These are phyloP conservation scores for Tetraneura akinire DNA, from an alignment of 1,140 invertebrate species.

Conservation along the genomic window DNA sequence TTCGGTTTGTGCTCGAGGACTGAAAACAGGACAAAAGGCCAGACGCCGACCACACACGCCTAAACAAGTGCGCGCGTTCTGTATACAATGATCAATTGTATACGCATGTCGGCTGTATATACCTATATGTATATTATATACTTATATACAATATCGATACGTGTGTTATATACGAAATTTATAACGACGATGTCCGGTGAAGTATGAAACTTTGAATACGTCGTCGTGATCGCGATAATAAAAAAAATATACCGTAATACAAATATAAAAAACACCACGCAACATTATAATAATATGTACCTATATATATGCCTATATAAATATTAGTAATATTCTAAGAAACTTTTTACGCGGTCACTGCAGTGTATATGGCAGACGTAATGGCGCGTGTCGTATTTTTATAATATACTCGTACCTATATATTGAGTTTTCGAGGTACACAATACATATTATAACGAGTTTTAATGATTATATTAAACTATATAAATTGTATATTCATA, in stretches of 20 bases:
- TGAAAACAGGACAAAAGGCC: conserved; percentile 23
- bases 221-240: background rate
- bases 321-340: background rate
- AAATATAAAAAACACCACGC: background rate
- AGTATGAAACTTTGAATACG: conserved; percentile 18
- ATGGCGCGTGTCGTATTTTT: background rate
- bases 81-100: conserved; percentile 2
- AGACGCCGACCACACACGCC: conserved; percentile 49
- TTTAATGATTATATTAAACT: no score
- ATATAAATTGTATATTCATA: no score
- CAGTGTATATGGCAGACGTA: background rate
- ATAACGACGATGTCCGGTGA: conserved; percentile 17
- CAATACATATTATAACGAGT: no score
- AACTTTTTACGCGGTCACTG: background rate
- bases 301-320: no score
- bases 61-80: conserved; percentile 34
- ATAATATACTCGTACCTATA: background rate
- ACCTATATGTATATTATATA: background rate
- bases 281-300: background rate
- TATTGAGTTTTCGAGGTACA: background rate
- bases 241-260: no score
- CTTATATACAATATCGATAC: background rate
- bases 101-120: background rate
- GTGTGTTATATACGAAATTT: background rate
- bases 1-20: conserved; percentile 4